Evolutionary conservation across 2,113 vertebrate species (phyloP).

Genomic region (Pterocles orientalis): DNA sequence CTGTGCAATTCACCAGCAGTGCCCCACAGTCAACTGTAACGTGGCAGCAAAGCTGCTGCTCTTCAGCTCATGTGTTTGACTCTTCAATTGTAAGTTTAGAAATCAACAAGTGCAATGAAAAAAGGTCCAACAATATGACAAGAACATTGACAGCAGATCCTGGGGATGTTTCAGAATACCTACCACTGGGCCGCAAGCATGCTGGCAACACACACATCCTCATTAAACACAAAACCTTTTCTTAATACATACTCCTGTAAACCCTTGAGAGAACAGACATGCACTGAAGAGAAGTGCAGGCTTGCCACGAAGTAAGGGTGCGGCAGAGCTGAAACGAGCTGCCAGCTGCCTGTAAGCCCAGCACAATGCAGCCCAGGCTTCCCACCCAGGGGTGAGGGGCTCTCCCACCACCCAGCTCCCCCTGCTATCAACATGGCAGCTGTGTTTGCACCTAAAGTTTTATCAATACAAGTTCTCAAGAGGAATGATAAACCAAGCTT

Average conservation of each 20-base stretch:
- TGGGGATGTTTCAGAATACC: background rate
- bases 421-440: background rate
- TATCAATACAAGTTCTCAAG: background rate
- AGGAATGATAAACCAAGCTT: background rate
- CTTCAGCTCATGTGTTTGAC: background rate
- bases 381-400: rapidly evolving
- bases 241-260: background rate
- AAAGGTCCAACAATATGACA: background rate
- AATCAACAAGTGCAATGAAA: background rate
- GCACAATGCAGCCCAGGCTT: background rate
- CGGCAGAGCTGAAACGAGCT: background rate
- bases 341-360: background rate
- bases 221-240: background rate
- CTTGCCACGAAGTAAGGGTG: background rate
- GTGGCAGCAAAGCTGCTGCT: background rate
- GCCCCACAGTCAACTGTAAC: background rate
- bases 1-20: background rate
- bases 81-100: background rate
- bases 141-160: background rate
- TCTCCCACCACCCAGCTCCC: rapidly evolving
- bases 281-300: background rate
- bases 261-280: background rate
- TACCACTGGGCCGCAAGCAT: rapidly evolving
- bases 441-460: background rate
- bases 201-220: background rate